Base-by-base conservation (phyloP, 2,797 vertebrate genomes). In the Lagodon rhomboides region DNA sequence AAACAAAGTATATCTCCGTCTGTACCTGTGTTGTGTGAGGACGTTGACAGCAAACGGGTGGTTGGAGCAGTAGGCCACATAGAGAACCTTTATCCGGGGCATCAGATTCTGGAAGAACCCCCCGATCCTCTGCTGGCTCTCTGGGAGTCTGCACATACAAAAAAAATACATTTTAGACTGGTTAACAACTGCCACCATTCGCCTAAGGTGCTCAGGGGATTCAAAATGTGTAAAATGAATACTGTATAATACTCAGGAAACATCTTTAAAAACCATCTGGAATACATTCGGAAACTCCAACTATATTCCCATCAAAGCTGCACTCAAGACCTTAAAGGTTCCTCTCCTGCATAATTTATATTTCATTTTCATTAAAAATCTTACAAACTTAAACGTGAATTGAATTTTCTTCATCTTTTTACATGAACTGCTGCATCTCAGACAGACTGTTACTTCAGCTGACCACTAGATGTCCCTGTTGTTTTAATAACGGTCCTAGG, bases 11-110 rank as follows among this genome's bases (percentile, higher is more conserved):
- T 43, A 18, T n/a, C 0, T 67, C 18, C 3, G 55, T 20, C 5
- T 47, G 0, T 93, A 99, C 98, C 97, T 96, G 95, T 98, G 97
- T 53, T 99, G 96, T 7, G 97, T 98, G 87, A 99, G 98, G 15
- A 99, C 95, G 15, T 91, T 95, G 75, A 99, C 98, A 7, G 98
- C 98, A n/a, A 95, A 97, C 0, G 98, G 98, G 80, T 99, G 98
- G 87, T 97, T 99, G 91, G 97, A 96, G 94, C 98, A 99, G 85
- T 99, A 99, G 0, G 95, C 87, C 84, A 97, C 90, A 62, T 99
- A 99, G 55, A 98, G 89, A 67, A 74, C 93, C 92, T 96, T 98
- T 94, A 98, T 97, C 81, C 98, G 97, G 8, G 96, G 93, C 94
- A 99, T 96, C 83, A 98, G 84, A 79, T 92, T 97, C 68, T 97